phyloP scores from a whole-genome alignment of 2,888 invertebrate species.

The Lydus trimaculatus region DNA sequence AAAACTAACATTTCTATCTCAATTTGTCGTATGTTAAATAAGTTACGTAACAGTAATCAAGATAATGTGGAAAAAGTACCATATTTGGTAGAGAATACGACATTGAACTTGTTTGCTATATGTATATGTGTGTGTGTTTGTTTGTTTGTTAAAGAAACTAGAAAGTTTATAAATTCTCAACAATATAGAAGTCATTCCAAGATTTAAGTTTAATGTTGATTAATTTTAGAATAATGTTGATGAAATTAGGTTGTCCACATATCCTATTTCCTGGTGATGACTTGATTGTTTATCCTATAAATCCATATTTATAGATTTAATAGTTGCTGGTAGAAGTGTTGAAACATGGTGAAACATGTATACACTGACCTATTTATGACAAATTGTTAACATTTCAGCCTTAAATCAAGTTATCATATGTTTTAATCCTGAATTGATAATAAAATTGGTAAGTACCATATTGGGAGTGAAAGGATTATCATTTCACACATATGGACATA shows the following conservation, averaged over 20 bases:
- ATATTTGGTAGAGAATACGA: constrained; percentile 4
- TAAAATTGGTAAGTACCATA: constrained; percentile 15
- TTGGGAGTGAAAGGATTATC: constrained; percentile 18
- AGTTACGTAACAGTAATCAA: constrained; percentile 25
- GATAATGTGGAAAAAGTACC: not conserved
- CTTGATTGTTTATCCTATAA: constrained; percentile 3
- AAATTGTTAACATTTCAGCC: not conserved
- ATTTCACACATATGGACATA: not conserved
- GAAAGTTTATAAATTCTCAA: not conserved
- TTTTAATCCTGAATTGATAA: too few species aligned
- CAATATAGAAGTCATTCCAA: not conserved
- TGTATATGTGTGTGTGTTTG: not conserved
- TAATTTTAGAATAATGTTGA: too few species aligned
- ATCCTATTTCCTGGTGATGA: not conserved
- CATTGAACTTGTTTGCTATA: constrained; percentile 9
- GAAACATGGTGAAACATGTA: constrained; percentile 3
- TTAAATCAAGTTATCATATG: constrained; percentile 14
- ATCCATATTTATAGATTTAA: constrained; percentile 15
- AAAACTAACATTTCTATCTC: not conserved
- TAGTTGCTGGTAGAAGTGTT: not conserved
- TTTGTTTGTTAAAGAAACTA: not conserved
- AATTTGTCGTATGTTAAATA: constrained; percentile 1
- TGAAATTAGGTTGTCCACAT: not conserved
- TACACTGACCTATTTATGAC: constrained; percentile 9
- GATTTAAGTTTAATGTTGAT: too few species aligned